Evolutionary conservation across 2,113 vertebrate genomes (phyloP), one percentile per base, ranked within the genome.

Genomic region (Cyanoramphus novaezelandiae): DNA sequence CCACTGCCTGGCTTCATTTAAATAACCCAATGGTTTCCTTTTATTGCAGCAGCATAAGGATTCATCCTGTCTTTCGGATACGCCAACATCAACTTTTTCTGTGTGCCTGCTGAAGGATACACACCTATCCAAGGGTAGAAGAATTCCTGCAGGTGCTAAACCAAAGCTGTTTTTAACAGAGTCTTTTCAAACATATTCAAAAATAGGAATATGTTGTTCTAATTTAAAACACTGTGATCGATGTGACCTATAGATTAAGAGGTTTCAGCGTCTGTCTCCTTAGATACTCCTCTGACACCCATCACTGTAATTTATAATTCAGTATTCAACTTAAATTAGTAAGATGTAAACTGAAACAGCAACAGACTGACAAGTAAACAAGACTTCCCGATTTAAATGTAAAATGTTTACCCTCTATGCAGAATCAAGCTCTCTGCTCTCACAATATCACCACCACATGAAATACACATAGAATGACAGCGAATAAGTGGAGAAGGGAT

Each of bases 201-300:
- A 94, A 94, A 44, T 14, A 75, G 60, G 68, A 68, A 60, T n/a
- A 12, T 44, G 76, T 46, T 86, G 7, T 21, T 96, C 68, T 80
- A 93, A 96, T 86, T 78, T 13, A 79, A 96, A 96, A 72, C 14
- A 11, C 82, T 65, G 20, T 60, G 18, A 79, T 89, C 92, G 71
- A 94, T 75, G 50, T 1, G 2, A 62, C 87, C 39, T 0, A 90
- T 80, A 82, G 87, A 85, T 85, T 52, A 76, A 87, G 63, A 68
- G 74, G 41, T 90, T 85, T 93, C 89, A 72, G 69, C n/a, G 81
- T 60, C 64, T 81, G 47, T 68, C 86, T 96, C 80, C 82, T 75
- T 80, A 85, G 82, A 69, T 72, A 72, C 43, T 65, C 70, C 81
- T 92, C 89, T 57, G 29, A 31, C 31, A 41, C 62, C 69, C 86